Evolutionary conservation across 2,888 invertebrate genomes (phyloP).

Genomic region (Diarsia rubi): DNA sequence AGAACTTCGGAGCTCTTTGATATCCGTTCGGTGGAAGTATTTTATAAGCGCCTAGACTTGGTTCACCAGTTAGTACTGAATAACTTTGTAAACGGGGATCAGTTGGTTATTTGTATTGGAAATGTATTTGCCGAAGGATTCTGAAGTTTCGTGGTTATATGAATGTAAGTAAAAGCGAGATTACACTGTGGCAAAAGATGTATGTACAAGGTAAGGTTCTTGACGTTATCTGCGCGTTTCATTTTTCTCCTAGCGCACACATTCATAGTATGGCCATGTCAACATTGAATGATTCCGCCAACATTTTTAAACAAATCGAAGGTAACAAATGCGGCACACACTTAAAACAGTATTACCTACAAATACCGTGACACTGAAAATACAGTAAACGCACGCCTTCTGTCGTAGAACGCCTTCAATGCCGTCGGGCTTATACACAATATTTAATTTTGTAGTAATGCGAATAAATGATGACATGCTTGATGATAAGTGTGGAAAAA

Average conservation of each 20-base stretch:
- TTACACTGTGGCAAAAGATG: not conserved
- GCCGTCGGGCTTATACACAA: too few relatives aligned
- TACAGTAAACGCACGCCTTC: not conserved
- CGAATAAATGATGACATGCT: not conserved
- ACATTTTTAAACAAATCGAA: not conserved
- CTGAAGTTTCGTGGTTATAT: not conserved
- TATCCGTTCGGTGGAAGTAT: not conserved
- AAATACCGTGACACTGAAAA: not conserved
- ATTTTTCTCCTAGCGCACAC: not conserved
- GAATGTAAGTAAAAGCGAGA: not conserved
- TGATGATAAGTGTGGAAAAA: not conserved
- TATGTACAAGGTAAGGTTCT: not conserved
- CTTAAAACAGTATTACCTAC: not conserved
- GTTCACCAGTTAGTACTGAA: not conserved
- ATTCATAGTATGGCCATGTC: not conserved
- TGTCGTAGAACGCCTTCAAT: too few relatives aligned
- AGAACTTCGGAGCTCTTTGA: not conserved
- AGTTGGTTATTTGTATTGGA: conserved; percentile 4
- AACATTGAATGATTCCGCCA: not conserved
- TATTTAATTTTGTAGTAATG: too few relatives aligned
- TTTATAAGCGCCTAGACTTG: conserved; percentile 7
- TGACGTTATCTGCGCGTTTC: not conserved
- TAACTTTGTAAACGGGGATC: not conserved
- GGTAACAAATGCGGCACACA: not conserved
- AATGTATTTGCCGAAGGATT: conserved; percentile 6